phyloP scores from a whole-genome alignment of 2,113 vertebrate species.

The Lamprologus lemairii region DNA sequence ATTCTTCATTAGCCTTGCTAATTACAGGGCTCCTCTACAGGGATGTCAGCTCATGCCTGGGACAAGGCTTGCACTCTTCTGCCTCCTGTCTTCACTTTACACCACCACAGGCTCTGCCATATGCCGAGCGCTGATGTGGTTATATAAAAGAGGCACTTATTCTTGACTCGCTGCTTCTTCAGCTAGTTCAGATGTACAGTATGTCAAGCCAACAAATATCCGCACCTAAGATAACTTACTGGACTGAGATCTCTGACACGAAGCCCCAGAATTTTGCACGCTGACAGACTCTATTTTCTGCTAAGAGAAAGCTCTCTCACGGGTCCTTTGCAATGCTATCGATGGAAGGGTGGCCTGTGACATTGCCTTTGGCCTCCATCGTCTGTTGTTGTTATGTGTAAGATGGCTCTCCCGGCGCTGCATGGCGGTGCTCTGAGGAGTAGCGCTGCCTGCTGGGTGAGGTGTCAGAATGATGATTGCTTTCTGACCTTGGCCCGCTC shows the following conservation, averaged over 20 bases:
- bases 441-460: slow-evolving; percentile 51
- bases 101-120: slow-evolving; percentile 14
- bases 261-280: slow-evolving; percentile 7
- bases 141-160: background rate
- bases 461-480: slow-evolving; percentile 71
- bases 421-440: slow-evolving; percentile 10
- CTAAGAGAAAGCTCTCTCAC: slow-evolving; percentile 36
- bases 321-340: slow-evolving; percentile 45
- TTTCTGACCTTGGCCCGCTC: slow-evolving; percentile 64
- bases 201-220: slow-evolving; percentile 20
- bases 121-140: background rate
- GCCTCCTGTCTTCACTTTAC: slow-evolving; percentile 21
- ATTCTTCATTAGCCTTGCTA: slow-evolving; percentile 66
- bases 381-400: slow-evolving; percentile 46
- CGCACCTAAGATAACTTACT: background rate
- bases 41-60: slow-evolving; percentile 37
- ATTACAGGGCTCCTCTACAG: slow-evolving; percentile 53
- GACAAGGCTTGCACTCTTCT: background rate
- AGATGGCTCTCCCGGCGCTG: slow-evolving; percentile 18
- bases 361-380: slow-evolving; percentile 52
- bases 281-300: slow-evolving; percentile 36
- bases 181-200: background rate
- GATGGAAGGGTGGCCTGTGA: slow-evolving; percentile 53
- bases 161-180: background rate
- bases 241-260: slow-evolving; percentile 12